A percentile compares a stretch with the other conserved stretches of the same genome.
Conservation (phyloP, 2,797 vertebrate genomes). For the Sparus aurata region DNA sequence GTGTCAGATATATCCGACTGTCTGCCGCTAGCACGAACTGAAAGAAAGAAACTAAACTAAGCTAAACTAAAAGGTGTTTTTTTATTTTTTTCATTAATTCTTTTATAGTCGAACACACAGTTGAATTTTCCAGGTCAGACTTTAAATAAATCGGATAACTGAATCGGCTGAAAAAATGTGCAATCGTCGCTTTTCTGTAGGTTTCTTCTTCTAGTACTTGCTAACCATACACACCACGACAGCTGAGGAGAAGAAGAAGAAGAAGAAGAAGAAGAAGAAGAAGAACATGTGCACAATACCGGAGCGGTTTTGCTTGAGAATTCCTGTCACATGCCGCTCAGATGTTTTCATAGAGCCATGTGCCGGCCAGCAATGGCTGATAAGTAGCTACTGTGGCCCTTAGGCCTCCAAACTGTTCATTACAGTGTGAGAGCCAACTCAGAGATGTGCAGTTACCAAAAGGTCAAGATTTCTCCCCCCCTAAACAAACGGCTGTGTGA, state of each 20-base stretch:
- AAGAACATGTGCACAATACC: not conserved
- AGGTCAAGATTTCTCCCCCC: constrained; percentile 66
- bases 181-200: too few species aligned
- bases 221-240: not conserved
- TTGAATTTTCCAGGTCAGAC: too few species aligned
- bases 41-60: too few species aligned
- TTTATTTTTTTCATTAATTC: too few species aligned
- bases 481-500: constrained; percentile 52
- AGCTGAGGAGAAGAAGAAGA: not conserved
- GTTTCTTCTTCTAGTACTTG: not conserved
- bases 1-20: too few species aligned
- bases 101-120: too few species aligned
- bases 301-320: not conserved
- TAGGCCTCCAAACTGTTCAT: constrained; percentile 69
- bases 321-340: constrained; percentile 31
- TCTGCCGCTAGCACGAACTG: too few species aligned
- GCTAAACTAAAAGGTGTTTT: too few species aligned
- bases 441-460: constrained; percentile 68
- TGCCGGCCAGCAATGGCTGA: constrained; percentile 61
- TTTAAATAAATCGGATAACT: too few species aligned
- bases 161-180: too few species aligned
- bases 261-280: not conserved
- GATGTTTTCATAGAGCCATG: constrained; percentile 56
- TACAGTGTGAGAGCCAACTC: constrained; percentile 56
- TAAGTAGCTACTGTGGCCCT: constrained; percentile 65